Conservation (phyloP, 2,797 vertebrate genomes). For the Bradypodion pumilum region DNA sequence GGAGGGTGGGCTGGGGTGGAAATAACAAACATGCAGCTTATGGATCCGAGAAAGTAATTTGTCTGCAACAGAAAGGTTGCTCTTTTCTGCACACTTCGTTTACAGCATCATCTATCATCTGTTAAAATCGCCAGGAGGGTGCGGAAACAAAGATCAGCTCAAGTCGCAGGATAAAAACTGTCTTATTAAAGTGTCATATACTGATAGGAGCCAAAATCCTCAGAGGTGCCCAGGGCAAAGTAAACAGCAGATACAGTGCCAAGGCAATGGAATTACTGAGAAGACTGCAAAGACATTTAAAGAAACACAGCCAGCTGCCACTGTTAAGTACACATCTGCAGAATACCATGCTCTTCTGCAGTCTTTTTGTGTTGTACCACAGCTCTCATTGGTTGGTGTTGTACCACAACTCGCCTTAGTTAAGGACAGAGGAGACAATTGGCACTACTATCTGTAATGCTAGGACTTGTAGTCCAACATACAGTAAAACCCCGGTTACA, state of each 20-base stretch:
- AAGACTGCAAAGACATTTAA: background rate
- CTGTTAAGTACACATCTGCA: too few species aligned
- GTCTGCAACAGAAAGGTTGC: constrained; percentile 52
- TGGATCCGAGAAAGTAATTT: constrained; percentile 58
- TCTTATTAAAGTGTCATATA: constrained; percentile 19
- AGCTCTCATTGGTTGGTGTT: too few species aligned
- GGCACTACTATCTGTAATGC: background rate
- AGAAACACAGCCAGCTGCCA: background rate
- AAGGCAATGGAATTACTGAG: background rate
- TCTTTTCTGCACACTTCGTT: constrained; percentile 47
- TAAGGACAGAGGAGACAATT: background rate
- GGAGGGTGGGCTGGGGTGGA: background rate
- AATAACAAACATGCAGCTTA: constrained; percentile 45
- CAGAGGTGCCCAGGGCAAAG: constrained; percentile 42
- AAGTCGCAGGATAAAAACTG: constrained; percentile 40
- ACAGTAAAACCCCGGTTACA: too few species aligned
- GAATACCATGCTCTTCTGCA: background rate
- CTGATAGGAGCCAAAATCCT: constrained; percentile 38
- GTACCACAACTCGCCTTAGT: too few species aligned
- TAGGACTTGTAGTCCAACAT: too few species aligned
- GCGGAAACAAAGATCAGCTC: constrained; percentile 28
- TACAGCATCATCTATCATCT: constrained; percentile 58
- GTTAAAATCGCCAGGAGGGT: constrained; percentile 13
- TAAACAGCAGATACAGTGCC: background rate
- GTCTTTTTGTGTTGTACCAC: too few species aligned